These are phyloP conservation scores for Capreolus pygargus DNA, from an alignment of 2,113 vertebrate species.

Conservation along the genomic window DNA sequence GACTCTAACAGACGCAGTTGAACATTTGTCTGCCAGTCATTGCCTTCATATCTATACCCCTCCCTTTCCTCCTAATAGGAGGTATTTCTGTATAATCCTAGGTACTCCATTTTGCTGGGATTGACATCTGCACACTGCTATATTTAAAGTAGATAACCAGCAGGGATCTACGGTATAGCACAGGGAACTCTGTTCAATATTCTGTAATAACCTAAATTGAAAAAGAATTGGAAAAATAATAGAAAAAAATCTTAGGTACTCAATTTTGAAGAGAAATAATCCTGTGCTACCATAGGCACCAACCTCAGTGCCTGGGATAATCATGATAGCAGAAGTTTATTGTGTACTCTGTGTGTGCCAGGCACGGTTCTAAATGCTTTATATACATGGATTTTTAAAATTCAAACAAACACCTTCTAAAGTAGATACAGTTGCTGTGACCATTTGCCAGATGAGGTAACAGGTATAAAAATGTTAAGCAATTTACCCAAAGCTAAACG, in stretches of 20 bases:
- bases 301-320: neutral
- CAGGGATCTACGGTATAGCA: neutral
- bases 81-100: neutral
- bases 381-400: neutral
- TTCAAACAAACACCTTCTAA: neutral
- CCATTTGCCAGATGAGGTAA: conserved; percentile 11
- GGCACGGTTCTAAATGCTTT: neutral
- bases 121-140: neutral
- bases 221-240: neutral
- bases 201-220: neutral
- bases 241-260: neutral
- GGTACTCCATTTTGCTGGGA: neutral
- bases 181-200: neutral
- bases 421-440: neutral
- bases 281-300: neutral
- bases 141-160: neutral
- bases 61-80: neutral
- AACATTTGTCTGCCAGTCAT: neutral
- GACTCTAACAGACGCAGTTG: neutral
- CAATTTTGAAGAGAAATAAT: neutral
- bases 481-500: neutral
- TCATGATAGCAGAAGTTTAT: neutral
- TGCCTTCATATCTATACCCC: neutral
- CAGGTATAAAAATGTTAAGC: neutral
- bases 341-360: neutral